Evolutionary conservation across 1,140 invertebrate species (phyloP).

Genomic region (Cyrtorhinus lividipennis): DNA sequence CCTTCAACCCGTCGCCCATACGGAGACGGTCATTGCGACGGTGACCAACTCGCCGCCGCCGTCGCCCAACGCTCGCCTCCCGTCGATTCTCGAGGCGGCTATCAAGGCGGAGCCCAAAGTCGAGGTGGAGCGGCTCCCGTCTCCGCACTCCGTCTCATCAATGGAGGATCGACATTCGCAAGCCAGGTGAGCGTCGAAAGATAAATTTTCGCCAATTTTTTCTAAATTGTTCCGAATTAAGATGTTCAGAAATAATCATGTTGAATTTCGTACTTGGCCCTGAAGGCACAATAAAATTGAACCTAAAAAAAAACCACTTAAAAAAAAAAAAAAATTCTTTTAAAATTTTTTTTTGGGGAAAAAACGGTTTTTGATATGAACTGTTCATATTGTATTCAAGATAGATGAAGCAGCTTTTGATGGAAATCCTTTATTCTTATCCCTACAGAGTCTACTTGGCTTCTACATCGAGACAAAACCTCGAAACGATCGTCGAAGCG

Average conservation of each 20-base stretch:
- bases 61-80: slow-evolving; percentile 31
- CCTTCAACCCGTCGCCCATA: slow-evolving; percentile 31
- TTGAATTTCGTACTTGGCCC: too few relatives aligned
- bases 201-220: slow-evolving; percentile 15
- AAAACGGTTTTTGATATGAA: too few relatives aligned
- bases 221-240: background rate
- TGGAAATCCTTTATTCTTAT: too few relatives aligned
- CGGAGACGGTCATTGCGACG: slow-evolving; percentile 31
- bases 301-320: background rate
- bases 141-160: slow-evolving; percentile 25
- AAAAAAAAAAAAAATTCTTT: too few relatives aligned
- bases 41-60: slow-evolving; percentile 28
- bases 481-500: slow-evolving; percentile 95
- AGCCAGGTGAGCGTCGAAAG: slow-evolving; percentile 25
- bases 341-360: too few relatives aligned
- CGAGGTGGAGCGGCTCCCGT: slow-evolving; percentile 51
- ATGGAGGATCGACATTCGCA: slow-evolving; percentile 26
- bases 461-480: slow-evolving; percentile 75
- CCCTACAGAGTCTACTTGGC: slow-evolving; percentile 50
- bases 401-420: too few relatives aligned
- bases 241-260: too few relatives aligned
- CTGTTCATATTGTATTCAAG: too few relatives aligned
- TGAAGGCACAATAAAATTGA: too few relatives aligned
- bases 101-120: slow-evolving; percentile 75
- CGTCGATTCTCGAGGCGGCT: slow-evolving; percentile 62